Evolutionary conservation across 2,888 invertebrate genomes (phyloP).

Genomic region (Pemphredon lugubris): DNA sequence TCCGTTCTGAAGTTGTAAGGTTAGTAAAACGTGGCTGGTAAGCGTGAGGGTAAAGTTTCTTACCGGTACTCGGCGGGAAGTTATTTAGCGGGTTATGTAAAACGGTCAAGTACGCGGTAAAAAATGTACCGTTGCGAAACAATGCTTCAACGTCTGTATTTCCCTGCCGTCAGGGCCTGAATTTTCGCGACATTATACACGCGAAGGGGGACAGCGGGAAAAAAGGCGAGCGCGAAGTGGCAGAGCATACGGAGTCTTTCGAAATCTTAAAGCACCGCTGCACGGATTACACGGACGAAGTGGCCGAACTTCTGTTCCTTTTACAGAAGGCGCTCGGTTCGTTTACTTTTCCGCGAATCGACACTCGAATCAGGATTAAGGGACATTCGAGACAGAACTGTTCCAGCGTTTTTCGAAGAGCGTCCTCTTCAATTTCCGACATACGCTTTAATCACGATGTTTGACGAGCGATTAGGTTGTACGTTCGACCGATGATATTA

Average conservation of each 20-base stretch:
- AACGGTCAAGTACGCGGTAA: slow-evolving; percentile 14
- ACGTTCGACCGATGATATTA: no score
- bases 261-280: background rate
- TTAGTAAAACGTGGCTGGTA: background rate
- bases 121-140: background rate
- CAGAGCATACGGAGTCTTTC: background rate
- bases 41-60: background rate
- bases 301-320: background rate
- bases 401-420: background rate
- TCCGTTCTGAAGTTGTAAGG: background rate
- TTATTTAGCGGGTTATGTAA: slow-evolving; percentile 13
- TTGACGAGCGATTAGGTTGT: no score
- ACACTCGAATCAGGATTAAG: slow-evolving; percentile 6
- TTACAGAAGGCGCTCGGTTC: background rate
- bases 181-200: background rate
- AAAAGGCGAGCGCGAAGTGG: background rate
- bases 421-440: no score
- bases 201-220: background rate
- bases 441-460: no score
- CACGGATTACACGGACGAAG: background rate
- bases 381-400: slow-evolving; percentile 1
- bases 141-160: background rate
- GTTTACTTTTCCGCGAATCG: slow-evolving; percentile 7
- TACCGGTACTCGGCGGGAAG: background rate
- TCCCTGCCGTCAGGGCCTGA: background rate